Evolutionary conservation across 2,113 vertebrate species (phyloP), one percentile per base, ranked within the genome.

Genomic region (Pachycephala philippinensis): DNA sequence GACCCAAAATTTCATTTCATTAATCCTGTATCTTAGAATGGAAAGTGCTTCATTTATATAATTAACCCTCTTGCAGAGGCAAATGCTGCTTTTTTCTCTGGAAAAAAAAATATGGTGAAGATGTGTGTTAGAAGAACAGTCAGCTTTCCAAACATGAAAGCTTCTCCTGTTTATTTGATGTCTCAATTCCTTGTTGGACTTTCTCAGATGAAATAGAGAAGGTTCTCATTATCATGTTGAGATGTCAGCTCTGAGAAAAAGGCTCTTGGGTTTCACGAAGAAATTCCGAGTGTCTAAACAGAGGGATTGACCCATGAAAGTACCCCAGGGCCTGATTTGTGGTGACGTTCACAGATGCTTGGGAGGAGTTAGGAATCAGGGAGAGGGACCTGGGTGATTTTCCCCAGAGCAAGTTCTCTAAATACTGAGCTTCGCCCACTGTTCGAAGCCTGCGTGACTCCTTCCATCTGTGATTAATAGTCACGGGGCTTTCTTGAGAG

Each of bases 71-170:
- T 87, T 86, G 12, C 65, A 86, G 90, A 89, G 37, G 72, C 15
- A 93, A 94, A 83, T 33, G 8, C 18, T 81, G 59, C 13, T 50
- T 82, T 82, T 54, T 57, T 33, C 21, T 19, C 6, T 26, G 23
- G 4, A 28, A 68, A 82, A 64, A 45, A 56, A 74, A 66, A 54
- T 18, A 31, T 14, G 13, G 23, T 74, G 47, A 84, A 65, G 16
- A 68, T 35, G 11, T 31, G 6, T 54, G 8, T 80, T 84, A 92
- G 66, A 88, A 96, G 54, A 89, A 57, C 69, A 92, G 63, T 77
- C 84, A 86, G 30, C 10, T 84, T 92, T n/a, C 60, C 54, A 91
- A 78, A 89, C 60, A 90, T 85, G 27, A 94, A 97, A 95, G 84
- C 22, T 77, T 61, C 47, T 81, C 16, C 35, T 61, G 8, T 63